These are phyloP conservation scores for Sisor rabdophorus DNA, from an alignment of 2,113 vertebrate genomes.

Conservation along the genomic window DNA sequence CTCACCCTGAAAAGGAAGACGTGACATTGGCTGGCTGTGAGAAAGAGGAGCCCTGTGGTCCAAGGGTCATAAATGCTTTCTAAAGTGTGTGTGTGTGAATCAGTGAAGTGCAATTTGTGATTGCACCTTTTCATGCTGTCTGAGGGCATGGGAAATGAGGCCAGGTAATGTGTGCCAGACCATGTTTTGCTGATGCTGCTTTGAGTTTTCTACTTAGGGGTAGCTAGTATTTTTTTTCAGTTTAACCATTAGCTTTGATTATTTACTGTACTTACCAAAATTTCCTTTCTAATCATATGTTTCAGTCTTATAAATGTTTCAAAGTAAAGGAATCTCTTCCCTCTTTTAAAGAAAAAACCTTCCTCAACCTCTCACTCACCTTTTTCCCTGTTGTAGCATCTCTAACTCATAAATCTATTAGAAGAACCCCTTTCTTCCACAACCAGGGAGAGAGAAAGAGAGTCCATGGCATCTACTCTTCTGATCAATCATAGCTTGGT, in stretches of 20 bases:
- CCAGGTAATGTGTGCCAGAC: conserved; percentile 26
- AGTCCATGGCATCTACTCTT: conserved; percentile 61
- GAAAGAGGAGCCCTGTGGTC: conserved; percentile 28
- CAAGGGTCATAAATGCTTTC: conserved; percentile 32
- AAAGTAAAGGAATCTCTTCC: conserved; percentile 24
- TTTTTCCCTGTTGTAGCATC: conserved; percentile 40
- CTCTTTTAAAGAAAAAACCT: conserved; percentile 12
- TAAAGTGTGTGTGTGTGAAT: conserved; percentile 35
- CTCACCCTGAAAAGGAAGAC: conserved; percentile 15
- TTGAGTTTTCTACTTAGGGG: neutral
- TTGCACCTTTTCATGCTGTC: conserved; percentile 23
- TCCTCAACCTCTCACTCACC: conserved; percentile 26
- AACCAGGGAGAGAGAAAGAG: conserved; percentile 34
- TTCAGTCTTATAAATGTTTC: conserved; percentile 8
- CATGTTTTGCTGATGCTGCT: conserved; percentile 9
- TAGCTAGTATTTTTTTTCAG: neutral
- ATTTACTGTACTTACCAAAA: conserved; percentile 6
- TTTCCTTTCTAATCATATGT: conserved; percentile 3
- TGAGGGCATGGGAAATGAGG: conserved; percentile 27
- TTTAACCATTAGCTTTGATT: neutral
- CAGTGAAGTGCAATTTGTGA: conserved; percentile 25
- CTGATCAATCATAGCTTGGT: conserved; percentile 63
- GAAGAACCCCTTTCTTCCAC: conserved; percentile 36
- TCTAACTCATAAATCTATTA: conserved; percentile 49
- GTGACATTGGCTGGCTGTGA: conserved; percentile 31